Evolutionary conservation across 2,888 invertebrate species (phyloP), one percentile per base, ranked within the genome.

Genomic region (Phalangium opilio): DNA sequence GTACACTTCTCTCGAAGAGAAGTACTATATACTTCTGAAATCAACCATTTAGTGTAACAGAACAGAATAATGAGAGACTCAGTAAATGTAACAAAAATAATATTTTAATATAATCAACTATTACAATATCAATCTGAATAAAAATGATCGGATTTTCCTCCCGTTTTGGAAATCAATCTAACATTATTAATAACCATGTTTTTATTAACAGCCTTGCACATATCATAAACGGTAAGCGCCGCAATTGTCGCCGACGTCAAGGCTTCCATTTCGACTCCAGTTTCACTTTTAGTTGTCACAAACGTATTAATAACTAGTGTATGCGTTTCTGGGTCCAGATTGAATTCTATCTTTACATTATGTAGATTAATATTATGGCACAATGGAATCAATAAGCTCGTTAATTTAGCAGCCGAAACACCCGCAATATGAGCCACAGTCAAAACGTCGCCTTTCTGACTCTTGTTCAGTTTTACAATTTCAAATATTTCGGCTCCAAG

Each of bases 201-300:
- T 58, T 79, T 68, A 57, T 80, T 82, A 20, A 87, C 81, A 2
- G 91, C 79, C 71, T 98, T 98, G 66, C 95, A 93, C 98, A 98
- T 98, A 67, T 99, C 98, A 68, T 96, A 98, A 27, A 98, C 76
- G 3, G 95, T 84, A 35, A 98, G 72, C 5, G 93, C 86, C 4
- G 95, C 84, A 43, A 93, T 71, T 38, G 83, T 75, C 43, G 79
- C 87, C 8, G 89, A 93, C 7, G 81, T 83, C 47, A 98, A 70
- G 27, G 96, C 96, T 70, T 98, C 98, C 95, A 99, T 98, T 73
- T 98, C 98, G 1, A 89, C 90, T 1, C 95, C 95, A 0, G 95
- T 95, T 61, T 76, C 76, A 0, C 78, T 81, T 11, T 67, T 67
- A 54, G 81, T 79, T 48, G 73, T 72, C 5, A 78, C 80, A 41